Percentiles rank a stretch among this genome's conserved stretches.
Conservation (phyloP, 2,797 vertebrate species). For the Anisognathus igniventris region DNA sequence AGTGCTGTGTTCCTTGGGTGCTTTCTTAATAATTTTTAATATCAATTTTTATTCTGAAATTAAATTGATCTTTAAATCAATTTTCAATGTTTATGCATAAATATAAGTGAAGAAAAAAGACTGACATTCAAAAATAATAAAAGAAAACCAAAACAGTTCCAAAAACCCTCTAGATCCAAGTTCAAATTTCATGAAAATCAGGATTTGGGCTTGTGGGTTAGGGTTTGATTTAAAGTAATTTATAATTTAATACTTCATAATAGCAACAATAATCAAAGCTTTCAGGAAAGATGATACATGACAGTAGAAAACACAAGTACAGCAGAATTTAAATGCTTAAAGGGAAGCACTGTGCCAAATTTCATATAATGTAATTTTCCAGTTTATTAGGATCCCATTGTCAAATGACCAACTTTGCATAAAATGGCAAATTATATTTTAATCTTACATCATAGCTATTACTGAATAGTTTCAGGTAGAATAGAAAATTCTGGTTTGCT, state of each 20-base stretch:
- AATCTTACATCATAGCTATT: neutral
- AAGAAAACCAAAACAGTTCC: neutral
- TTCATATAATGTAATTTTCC: neutral
- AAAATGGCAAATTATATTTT: neutral
- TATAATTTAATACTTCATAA: neutral
- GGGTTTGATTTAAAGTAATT: neutral
- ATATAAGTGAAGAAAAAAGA: neutral
- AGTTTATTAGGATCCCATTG: neutral
- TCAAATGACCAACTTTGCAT: neutral
- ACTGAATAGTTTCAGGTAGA: neutral
- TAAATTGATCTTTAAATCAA: neutral
- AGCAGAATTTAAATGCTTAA: neutral
- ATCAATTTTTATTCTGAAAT: neutral
- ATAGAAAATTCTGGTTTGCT: neutral
- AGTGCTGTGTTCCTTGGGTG: neutral
- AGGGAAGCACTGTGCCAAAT: neutral
- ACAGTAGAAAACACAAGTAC: neutral
- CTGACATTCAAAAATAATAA: neutral
- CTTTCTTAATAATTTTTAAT: constrained; percentile 1
- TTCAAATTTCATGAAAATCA: neutral
- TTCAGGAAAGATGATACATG: neutral
- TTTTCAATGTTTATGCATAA: neutral
- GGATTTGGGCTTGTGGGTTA: neutral
- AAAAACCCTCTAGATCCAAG: neutral
- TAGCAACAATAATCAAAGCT: neutral